Evolutionary conservation across 2,888 invertebrate species (phyloP).

Genomic region (Rhimphoctona megacephalus): DNA sequence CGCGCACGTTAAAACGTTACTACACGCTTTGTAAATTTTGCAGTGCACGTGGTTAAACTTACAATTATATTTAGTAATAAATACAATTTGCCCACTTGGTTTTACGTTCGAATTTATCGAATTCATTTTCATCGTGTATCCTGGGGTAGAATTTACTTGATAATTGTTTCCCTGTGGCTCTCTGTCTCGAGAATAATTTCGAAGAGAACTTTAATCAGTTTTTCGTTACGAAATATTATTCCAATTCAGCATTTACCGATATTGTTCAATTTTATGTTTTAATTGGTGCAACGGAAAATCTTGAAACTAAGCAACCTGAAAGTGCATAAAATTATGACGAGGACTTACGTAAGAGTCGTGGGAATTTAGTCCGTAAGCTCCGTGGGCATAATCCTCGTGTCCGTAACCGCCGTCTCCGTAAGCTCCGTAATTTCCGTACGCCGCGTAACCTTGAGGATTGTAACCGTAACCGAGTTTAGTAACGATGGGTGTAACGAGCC

Average conservation of each 20-base stretch:
- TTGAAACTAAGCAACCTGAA: not conserved
- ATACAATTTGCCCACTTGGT: too few species aligned
- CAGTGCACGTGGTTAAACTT: too few species aligned
- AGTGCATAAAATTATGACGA: not conserved
- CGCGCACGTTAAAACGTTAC: too few species aligned
- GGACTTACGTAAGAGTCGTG: slow-evolving; percentile 77
- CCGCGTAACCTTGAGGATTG: slow-evolving; percentile 62
- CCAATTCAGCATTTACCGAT: too few species aligned
- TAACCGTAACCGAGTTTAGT: slow-evolving; percentile 60
- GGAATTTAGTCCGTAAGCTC: slow-evolving; percentile 59
- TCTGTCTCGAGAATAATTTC: too few species aligned
- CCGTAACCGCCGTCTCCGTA: slow-evolving; percentile 59
- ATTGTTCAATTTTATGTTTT: not conserved
- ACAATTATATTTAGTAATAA: too few species aligned
- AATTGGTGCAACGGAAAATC: not conserved
- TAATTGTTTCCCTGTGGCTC: too few species aligned
- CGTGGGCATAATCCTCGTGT: slow-evolving; percentile 32
- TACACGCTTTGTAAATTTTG: too few species aligned
- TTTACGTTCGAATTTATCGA: too few species aligned
- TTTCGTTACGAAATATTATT: not conserved
- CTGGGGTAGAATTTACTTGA: too few species aligned
- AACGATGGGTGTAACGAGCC: slow-evolving; percentile 56
- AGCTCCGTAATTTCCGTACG: slow-evolving; percentile 53
- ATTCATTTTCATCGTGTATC: too few species aligned
- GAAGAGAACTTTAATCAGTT: not conserved